Base-by-base conservation (phyloP, 1,140 invertebrate genomes). In the Sarcophaga bullata region DNA sequence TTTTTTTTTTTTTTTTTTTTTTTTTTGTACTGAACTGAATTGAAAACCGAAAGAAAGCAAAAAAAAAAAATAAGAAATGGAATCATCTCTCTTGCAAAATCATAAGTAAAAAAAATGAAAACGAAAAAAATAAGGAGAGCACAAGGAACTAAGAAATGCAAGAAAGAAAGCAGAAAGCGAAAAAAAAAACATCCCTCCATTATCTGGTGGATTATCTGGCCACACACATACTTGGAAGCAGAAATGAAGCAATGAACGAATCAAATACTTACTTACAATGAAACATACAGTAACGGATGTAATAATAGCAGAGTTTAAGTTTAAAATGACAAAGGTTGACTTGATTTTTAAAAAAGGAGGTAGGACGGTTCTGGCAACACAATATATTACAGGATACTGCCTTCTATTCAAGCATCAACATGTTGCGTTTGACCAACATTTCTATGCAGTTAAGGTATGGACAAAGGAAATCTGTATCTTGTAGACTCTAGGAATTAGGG, bases 171-270 rank as follows among this genome's bases (percentile, higher is more conserved):
- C 9, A 72, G 13, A 76, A 13, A 49, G 73, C 49, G 46, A 15
- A n/a, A 76, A 50, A 76, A 50, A 19, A 17, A 50, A 52, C 15
- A 78, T 78, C 75, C 75, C 52, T 78, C 75, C 75, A 78, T 78
- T 78, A 78, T 78, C 75, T 19, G 50, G 75, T 78, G 75, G 75
- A 78, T 78, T 78, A 78, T 78, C 75, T 78, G 17, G 62, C 17
- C 62, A 68, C 62, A 68, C n/a, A n/a, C n/a, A 25, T 19, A 68
- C 15, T 68, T 68, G 19, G n/a, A 68, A 25, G 62, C 17, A 68
- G 17, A 19, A 68, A 8, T 19, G 17, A 68, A 68, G 10, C 17
- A 68, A 58, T 25, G 9, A 68, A 19, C 17, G 62, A 8, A 25
- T 17, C 19, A 68, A 19, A 25, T 62, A n/a, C 7, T 8, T 8